phyloP scores from a whole-genome alignment of 2,113 vertebrate genomes.

The Bufo gargarizans region DNA sequence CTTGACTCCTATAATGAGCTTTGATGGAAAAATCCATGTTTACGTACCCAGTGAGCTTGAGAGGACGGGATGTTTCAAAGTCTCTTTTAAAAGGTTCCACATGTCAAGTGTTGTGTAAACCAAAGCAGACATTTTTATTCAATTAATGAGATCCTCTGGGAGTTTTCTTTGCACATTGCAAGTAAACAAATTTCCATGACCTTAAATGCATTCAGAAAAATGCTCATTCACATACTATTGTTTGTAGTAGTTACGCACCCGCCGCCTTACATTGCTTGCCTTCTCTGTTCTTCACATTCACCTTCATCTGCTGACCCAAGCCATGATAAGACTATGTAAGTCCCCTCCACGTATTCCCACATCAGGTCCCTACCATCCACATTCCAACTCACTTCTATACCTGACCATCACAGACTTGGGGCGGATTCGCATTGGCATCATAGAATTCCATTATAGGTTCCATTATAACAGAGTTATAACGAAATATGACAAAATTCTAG shows the following conservation, averaged over 20 bases:
- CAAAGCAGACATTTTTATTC: neutral
- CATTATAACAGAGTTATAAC: too few relatives aligned
- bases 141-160: slow-evolving; percentile 17
- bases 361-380: neutral
- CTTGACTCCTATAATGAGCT: neutral
- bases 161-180: neutral
- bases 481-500: too few relatives aligned
- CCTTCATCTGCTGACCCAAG: neutral
- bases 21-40: neutral
- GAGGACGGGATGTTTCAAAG: neutral
- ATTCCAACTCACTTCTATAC: too few relatives aligned
- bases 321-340: neutral
- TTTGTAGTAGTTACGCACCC: neutral
- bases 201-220: neutral
- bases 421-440: too few relatives aligned
- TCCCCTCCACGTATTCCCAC: too few relatives aligned
- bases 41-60: neutral
- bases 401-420: too few relatives aligned
- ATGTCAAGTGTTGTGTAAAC: neutral
- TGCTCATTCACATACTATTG: neutral
- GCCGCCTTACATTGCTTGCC: neutral
- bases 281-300: neutral
- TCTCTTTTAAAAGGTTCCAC: slow-evolving; percentile 4
- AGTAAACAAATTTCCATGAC: neutral
- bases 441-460: too few relatives aligned